phyloP scores from a whole-genome alignment of 2,888 invertebrate species.

The Meteorus colon region DNA sequence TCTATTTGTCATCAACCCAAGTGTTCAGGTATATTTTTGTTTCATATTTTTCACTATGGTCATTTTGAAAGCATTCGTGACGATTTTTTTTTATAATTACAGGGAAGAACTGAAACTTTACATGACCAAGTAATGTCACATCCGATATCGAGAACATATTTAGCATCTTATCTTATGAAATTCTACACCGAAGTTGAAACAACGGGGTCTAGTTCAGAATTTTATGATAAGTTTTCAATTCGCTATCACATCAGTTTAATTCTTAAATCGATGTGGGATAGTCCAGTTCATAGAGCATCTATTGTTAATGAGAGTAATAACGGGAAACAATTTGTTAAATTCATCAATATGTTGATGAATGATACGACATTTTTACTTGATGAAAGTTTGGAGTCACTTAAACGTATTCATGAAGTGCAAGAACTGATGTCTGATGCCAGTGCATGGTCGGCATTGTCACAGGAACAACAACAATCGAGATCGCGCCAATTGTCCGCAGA shows the following conservation, averaged over 20 bases:
- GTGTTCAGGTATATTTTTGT: slow-evolving; percentile 74
- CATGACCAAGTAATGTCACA: slow-evolving; percentile 90
- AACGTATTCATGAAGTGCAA: slow-evolving; percentile 91
- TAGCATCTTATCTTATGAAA: slow-evolving; percentile 95
- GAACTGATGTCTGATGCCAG: slow-evolving; percentile 83
- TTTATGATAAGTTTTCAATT: slow-evolving; percentile 99
- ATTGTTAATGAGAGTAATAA: slow-evolving; percentile 93
- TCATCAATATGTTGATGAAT: slow-evolving; percentile 98
- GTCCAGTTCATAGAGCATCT: slow-evolving; percentile 88
- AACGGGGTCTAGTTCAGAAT: slow-evolving; percentile 97
- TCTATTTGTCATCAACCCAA: slow-evolving; percentile 85
- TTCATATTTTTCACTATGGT: slow-evolving; percentile 1
- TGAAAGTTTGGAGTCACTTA: slow-evolving; percentile 94
- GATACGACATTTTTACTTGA: slow-evolving; percentile 97
- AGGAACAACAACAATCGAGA: slow-evolving; percentile 83
- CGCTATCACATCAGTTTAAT: slow-evolving; percentile 98
- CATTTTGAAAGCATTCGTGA: neutral
- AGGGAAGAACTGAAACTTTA: slow-evolving; percentile 75
- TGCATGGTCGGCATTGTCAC: slow-evolving; percentile 80
- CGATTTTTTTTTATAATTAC: slow-evolving; percentile 3
- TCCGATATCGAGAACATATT: slow-evolving; percentile 84
- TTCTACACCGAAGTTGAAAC: slow-evolving; percentile 99
- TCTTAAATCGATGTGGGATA: slow-evolving; percentile 96
- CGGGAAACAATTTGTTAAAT: slow-evolving; percentile 95
- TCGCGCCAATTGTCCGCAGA: slow-evolving; percentile 87